Evolutionary conservation across 2,113 vertebrate genomes (phyloP), one percentile per base, ranked within the genome.

Genomic region (Crocuta crocuta): DNA sequence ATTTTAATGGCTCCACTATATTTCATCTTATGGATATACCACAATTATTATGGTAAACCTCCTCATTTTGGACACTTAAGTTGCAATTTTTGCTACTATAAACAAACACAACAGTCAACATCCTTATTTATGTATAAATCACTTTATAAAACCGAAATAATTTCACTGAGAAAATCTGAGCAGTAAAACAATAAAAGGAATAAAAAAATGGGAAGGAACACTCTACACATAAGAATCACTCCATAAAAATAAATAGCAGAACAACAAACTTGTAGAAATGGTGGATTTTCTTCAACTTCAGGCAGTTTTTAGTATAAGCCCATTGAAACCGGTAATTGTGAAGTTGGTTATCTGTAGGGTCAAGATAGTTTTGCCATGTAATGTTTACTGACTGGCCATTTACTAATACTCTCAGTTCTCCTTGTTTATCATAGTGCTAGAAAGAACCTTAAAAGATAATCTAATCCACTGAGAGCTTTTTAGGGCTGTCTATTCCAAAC

Each of bases 391-490:
- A 95, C 24, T 78, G 63, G 61, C 45, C 95, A 91, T 55, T 97
- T 89, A 82, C 97, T 92, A 91, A 93, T 87, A 93, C 86, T 80
- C 87, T 70, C 94, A 90, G 93, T 61, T 82, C 39, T 61, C 55
- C 50, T 96, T 98, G 96, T 98, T 98, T 98, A 97, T 83, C 71
- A 33, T 35, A 66, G 79, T 33, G 55, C 82, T 97, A 35, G 88
- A 91, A 96, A 90, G 71, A 92, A 96, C 53, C 48, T 94, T 93
- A 68, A 95, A 89, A 93, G 94, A 97, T 98, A 95, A 91, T 94
- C 93, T 98, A 96, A 98, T 96, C 97, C 92, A 70, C 0, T 84
- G 94, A 96, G 82, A 96, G 93, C 89, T 89, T 97, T 97, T 96
- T 93, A 97, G 93, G 91, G 76, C 65, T 65, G 90, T 92, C 97